A percentile compares a stretch with the other conserved stretches of the same genome.
phyloP scores from a whole-genome alignment of 2,797 vertebrate species.

The Tapera naevia region DNA sequence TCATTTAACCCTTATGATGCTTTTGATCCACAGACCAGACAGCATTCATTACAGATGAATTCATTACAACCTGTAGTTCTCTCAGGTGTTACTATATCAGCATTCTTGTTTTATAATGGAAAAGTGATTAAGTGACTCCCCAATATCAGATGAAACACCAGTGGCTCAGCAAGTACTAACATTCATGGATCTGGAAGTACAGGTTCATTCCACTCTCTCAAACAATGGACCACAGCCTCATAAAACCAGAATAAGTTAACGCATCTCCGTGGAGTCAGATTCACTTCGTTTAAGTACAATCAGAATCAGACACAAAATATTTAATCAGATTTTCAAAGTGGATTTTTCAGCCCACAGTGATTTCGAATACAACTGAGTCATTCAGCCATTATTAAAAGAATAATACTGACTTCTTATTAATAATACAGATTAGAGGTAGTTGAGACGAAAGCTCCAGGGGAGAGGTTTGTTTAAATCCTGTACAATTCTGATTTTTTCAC shows the following conservation, averaged over 20 bases:
- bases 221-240: not conserved
- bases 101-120: not conserved
- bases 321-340: not conserved
- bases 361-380: slow-evolving; percentile 20
- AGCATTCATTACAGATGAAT: not conserved
- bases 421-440: not conserved
- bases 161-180: not conserved
- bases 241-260: not conserved
- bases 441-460: not conserved
- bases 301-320: slow-evolving; percentile 26
- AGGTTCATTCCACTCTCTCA: not conserved
- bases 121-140: not conserved
- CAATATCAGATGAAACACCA: not conserved
- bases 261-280: not conserved
- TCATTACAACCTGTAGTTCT: not conserved
- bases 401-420: not conserved
- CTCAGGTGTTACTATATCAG: not conserved
- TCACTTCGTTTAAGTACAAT: not conserved
- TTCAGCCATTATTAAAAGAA: not conserved
- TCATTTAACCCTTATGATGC: not conserved
- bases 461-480: not conserved
- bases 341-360: slow-evolving; percentile 25
- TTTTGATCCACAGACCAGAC: not conserved
- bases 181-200: not conserved
- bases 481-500: not conserved